Conservation (phyloP, 2,797 vertebrate genomes). For the Gambelia wislizenii region DNA sequence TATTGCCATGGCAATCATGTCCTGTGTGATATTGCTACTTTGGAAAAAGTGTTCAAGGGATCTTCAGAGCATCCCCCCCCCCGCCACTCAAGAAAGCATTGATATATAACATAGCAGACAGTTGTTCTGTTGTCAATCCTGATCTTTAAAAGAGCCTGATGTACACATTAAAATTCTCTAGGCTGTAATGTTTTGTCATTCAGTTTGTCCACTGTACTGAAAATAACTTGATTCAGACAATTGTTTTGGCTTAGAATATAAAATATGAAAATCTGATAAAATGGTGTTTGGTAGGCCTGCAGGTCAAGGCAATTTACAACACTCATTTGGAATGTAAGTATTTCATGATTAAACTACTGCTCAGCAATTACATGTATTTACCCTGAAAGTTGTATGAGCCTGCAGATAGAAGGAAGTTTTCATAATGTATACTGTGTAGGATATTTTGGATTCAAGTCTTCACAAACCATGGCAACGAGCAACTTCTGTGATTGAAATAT, state of each 20-base stretch:
- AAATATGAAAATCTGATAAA: background rate
- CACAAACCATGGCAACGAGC: background rate
- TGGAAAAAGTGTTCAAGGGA: background rate
- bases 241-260: background rate
- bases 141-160: background rate
- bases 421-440: background rate
- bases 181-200: background rate
- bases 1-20: constrained; percentile 4
- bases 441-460: background rate
- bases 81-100: constrained; percentile 13
- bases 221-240: background rate
- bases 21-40: background rate
- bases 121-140: background rate
- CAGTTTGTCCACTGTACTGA: too few species aligned
- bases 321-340: background rate
- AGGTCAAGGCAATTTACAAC: background rate
- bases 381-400: background rate
- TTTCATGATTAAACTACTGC: background rate
- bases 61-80: too few species aligned
- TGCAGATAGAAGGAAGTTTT: background rate
- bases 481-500: too few species aligned
- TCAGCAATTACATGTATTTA: background rate
- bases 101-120: background rate
- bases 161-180: background rate
- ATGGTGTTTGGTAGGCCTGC: background rate